Conservation (phyloP, 2,888 invertebrate genomes). For the Agapetus fuscipes region DNA sequence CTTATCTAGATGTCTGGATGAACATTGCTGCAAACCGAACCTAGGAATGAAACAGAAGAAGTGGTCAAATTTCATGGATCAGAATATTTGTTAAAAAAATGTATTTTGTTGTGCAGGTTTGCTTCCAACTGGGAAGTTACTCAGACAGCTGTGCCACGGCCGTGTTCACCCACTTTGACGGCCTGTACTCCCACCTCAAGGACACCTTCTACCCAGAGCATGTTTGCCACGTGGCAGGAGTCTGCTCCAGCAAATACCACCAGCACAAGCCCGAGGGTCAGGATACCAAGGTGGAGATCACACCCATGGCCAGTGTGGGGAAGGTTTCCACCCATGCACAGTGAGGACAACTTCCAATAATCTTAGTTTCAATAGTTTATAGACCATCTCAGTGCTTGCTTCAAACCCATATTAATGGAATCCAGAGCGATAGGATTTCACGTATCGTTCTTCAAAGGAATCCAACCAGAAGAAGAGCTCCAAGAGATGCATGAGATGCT, state of each 20-base stretch:
- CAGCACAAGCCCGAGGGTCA: constrained; percentile 41
- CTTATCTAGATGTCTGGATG: no score
- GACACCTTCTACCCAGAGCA: constrained; percentile 52
- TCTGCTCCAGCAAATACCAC: constrained; percentile 59
- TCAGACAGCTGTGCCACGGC: constrained; percentile 73
- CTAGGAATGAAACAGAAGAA: no score
- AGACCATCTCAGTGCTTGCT: background rate
- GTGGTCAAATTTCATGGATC: no score
- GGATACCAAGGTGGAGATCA: constrained; percentile 45
- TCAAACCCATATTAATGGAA: no score
- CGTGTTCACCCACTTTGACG: constrained; percentile 62
- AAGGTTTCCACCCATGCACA: constrained; percentile 36
- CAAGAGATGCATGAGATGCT: no score
- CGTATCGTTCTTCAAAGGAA: no score
- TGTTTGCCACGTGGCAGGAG: constrained; percentile 68
- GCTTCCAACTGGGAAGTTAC: constrained; percentile 60
- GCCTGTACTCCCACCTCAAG: constrained; percentile 54
- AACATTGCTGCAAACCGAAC: no score
- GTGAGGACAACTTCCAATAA: constrained; percentile 24
- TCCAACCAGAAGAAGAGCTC: no score
- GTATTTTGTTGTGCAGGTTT: no score
- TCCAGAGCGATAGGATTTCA: no score
- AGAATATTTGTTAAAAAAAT: no score
- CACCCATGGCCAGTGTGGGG: constrained; percentile 47
- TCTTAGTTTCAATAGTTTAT: background rate